Percentiles rank a stretch among this genome's conserved stretches.
phyloP scores from a whole-genome alignment of 2,797 vertebrate species.

The Myotis vivesi region DNA sequence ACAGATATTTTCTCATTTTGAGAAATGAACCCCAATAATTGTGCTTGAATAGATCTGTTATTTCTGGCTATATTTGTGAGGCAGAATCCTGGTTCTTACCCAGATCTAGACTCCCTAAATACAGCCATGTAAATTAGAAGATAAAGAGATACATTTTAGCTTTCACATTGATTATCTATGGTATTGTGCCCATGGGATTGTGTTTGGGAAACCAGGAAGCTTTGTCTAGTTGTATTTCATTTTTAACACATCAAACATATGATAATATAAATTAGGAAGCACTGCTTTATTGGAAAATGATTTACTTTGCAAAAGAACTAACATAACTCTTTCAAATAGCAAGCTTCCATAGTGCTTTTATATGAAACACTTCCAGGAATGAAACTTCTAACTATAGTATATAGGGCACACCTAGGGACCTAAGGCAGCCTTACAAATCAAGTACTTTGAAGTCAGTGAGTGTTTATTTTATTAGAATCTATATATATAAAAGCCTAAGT shows the following conservation, averaged over 20 bases:
- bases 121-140: constrained; percentile 45
- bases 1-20: constrained; percentile 48
- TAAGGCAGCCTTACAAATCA: not conserved
- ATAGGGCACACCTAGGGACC: not conserved
- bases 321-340: constrained; percentile 13
- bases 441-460: constrained; percentile 33
- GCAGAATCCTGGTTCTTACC: constrained; percentile 45
- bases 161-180: constrained; percentile 20
- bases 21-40: not conserved
- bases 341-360: constrained; percentile 18
- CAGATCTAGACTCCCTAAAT: constrained; percentile 48
- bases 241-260: constrained; percentile 51
- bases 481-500: too few species aligned
- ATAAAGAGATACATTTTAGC: constrained; percentile 22
- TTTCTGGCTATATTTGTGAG: constrained; percentile 50
- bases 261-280: constrained; percentile 49
- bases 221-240: constrained; percentile 27
- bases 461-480: constrained; percentile 40
- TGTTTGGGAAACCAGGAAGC: constrained; percentile 39
- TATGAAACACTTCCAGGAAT: constrained; percentile 8
- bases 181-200: not conserved
- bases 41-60: constrained; percentile 38
- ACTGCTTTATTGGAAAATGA: constrained; percentile 25
- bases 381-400: not conserved
- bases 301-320: constrained; percentile 23